Percentiles rank a stretch among this genome's conserved stretches.
Evolutionary conservation across 92 coral and sea anemone genomes (phyloP).

Genomic region (Virgularia gustaviana): DNA sequence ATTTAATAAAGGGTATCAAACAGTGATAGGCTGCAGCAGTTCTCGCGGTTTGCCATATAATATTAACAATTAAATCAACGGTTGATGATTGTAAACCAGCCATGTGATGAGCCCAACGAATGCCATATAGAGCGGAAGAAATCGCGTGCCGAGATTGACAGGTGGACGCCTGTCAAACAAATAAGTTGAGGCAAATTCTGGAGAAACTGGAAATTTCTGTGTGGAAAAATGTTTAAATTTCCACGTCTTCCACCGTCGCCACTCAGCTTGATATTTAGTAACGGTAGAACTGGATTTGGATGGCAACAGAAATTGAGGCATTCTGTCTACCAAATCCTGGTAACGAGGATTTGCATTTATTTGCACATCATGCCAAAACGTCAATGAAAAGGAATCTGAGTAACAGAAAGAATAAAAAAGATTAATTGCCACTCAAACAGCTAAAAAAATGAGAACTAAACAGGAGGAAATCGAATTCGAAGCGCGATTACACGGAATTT

Average conservation of each 20-base stretch:
- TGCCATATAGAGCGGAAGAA: constrained; percentile 44
- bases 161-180: constrained; percentile 1
- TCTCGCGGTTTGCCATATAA: constrained; percentile 43
- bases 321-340: constrained; percentile 25
- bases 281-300: constrained; percentile 47
- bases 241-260: constrained; percentile 61
- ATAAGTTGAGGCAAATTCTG: constrained; percentile 16
- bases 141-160: constrained; percentile 43
- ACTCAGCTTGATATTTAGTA: constrained; percentile 51
- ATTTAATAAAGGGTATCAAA: constrained; percentile 13
- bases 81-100: constrained; percentile 59
- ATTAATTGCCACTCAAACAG: neutral
- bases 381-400: constrained; percentile 5
- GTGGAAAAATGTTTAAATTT: constrained; percentile 6
- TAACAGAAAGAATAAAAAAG: neutral
- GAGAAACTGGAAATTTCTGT: constrained; percentile 2
- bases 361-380: neutral
- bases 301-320: constrained; percentile 39
- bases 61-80: constrained; percentile 39
- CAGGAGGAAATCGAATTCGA: neutral
- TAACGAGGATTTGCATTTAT: constrained; percentile 12
- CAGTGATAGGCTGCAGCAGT: constrained; percentile 8
- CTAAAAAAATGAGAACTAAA: neutral
- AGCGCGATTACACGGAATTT: constrained; percentile 18
- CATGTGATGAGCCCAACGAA: constrained; percentile 54